Evolutionary conservation across 2,797 vertebrate species (phyloP).

Genomic region (Gobio occitaniae): DNA sequence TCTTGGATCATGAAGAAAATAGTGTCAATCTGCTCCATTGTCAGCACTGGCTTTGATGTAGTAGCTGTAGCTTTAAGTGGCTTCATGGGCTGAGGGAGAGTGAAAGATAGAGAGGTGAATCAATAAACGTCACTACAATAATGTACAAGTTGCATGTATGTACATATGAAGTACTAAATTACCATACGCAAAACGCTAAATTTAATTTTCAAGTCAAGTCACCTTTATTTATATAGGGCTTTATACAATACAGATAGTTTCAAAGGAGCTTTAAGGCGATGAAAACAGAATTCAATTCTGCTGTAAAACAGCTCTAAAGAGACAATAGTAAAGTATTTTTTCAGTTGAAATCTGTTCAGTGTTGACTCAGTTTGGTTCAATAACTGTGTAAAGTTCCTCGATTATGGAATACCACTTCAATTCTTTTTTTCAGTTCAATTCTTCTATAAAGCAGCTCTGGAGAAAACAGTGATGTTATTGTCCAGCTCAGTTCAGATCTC

Average conservation of each 20-base stretch:
- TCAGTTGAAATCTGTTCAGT: neutral
- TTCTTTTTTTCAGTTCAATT: too few species aligned
- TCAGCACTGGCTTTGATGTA: conserved; percentile 94
- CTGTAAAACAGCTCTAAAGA: neutral
- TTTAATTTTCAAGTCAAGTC: neutral
- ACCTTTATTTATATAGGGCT: neutral
- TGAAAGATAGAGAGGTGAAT: neutral
- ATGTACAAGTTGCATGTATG: neutral
- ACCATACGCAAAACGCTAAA: neutral
- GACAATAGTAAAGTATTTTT: neutral
- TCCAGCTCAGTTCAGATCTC: too few species aligned
- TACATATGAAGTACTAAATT: neutral
- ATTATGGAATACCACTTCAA: too few species aligned
- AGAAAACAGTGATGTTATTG: neutral
- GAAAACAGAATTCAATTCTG: neutral
- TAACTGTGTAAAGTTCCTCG: neutral
- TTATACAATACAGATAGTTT: neutral
- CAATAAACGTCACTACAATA: neutral
- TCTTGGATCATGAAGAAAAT: conserved; percentile 99
- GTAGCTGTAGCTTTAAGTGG: conserved; percentile 95
- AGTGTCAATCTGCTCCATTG: conserved; percentile 93
- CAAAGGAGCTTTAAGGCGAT: neutral
- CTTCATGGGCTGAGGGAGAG: conserved; percentile 88
- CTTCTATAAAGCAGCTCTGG: too few species aligned
- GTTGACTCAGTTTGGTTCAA: neutral